phyloP scores from a whole-genome alignment of 2,888 invertebrate species.

The Notodonta ziczac region DNA sequence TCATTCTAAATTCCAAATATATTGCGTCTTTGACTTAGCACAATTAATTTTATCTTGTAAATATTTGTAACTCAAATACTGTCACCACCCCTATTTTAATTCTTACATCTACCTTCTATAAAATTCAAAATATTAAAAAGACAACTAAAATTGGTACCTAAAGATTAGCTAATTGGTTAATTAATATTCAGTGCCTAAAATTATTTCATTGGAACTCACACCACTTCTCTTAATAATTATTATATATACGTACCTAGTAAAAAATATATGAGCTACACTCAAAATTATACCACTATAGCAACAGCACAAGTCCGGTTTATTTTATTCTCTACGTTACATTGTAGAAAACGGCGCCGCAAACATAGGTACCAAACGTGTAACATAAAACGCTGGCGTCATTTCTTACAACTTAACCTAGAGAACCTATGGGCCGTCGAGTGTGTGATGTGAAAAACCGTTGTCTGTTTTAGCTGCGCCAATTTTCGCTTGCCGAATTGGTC shows the following conservation, averaged over 20 bases:
- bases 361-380: constrained; percentile 5
- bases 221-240: no score
- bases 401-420: constrained; percentile 17
- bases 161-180: no score
- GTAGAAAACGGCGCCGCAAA: constrained; percentile 8
- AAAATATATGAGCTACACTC: background rate
- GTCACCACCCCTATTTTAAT: no score
- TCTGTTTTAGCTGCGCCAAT: constrained; percentile 82
- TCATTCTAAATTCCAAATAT: background rate
- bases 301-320: constrained; percentile 14
- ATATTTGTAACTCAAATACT: no score
- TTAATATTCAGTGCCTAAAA: no score
- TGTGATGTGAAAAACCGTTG: constrained; percentile 53
- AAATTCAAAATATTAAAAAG: no score
- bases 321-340: constrained; percentile 23
- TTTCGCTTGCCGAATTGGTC: constrained; percentile 79
- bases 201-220: no score
- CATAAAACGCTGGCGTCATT: constrained; percentile 9
- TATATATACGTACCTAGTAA: no score
- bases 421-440: constrained; percentile 17
- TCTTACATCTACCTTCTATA: no score
- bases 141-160: no score
- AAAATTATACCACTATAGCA: background rate
- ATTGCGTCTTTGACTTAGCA: no score
- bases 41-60: background rate